Base-by-base conservation (phyloP, 2,888 invertebrate species). In the Macrosoma leucophasiata region DNA sequence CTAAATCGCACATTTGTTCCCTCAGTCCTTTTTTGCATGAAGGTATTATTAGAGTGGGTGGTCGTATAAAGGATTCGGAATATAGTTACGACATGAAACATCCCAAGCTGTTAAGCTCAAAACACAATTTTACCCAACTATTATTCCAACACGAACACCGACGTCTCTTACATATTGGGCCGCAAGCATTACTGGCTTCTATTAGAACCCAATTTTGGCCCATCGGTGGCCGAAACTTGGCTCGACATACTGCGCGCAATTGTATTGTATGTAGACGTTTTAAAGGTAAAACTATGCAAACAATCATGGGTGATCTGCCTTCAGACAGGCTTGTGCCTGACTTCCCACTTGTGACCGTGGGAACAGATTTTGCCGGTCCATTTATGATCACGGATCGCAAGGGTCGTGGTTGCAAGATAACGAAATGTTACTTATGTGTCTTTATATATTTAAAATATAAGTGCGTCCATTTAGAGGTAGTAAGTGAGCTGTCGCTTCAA, bases 361-460 rank as follows among this genome's bases (percentile, higher is more conserved):
- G 33, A 12, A 10, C 24, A 7, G 36, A 46, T 18, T 42, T 39
- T 15, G 40, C 43, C 3, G 25, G 31, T 2, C 48, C 10, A 6
- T 41, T 42, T 25, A 15, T 27, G 4, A 36, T 36, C 8, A 13
- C 32, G 2, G 21, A 43, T 33, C 39, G 43, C 11, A 47, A 43
- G 19, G 51, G 45, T 8, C 45, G 46, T 4, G 18, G 18, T 8
- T 18, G 18, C 18, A 18, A 18, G 18, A 18, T 18, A 18, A 18
- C 18, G 6, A 21, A 21, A 3, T 21, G 21, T 21, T 21, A 21
- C 10, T 21, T 21, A 21, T 21, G 21, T 21, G 2, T 21, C 9
- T 21, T 21, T 10, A 9, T 21, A n/a, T 21, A 10, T 3, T 10
- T 21, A 21, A 21, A 10, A 9, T 21, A 21, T 9, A 21, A 21